Conservation (phyloP, 2,113 vertebrate species). For the Podilymbus podiceps region DNA sequence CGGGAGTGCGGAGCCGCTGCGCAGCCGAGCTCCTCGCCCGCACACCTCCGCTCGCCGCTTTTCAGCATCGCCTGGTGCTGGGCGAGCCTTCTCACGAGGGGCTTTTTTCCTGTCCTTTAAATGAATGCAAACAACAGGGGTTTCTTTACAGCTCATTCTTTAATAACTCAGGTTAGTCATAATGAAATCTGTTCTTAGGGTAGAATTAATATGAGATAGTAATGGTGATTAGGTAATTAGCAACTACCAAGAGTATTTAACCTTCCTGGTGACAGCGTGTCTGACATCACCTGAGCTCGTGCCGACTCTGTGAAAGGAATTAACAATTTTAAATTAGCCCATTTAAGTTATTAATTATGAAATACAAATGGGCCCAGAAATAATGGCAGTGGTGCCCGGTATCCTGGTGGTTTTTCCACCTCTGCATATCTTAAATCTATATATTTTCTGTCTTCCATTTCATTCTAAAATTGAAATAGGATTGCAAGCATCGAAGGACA, state of each 20-base stretch:
- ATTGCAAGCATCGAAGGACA: neutral
- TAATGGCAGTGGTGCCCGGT: neutral
- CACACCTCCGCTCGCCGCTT: neutral
- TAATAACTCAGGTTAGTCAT: constrained; percentile 54
- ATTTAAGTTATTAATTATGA: constrained; percentile 75
- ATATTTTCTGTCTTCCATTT: neutral
- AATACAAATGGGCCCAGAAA: constrained; percentile 44
- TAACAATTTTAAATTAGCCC: constrained; percentile 73
- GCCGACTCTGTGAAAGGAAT: constrained; percentile 71
- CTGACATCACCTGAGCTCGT: constrained; percentile 72
- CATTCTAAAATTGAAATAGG: neutral
- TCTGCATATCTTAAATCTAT: constrained; percentile 33
- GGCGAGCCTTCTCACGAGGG: neutral
- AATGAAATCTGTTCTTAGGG: constrained; percentile 59
- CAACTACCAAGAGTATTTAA: constrained; percentile 76
- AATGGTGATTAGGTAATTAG: constrained; percentile 82
- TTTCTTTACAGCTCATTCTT: constrained; percentile 25
- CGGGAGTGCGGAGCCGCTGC: neutral
- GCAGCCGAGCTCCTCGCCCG: neutral
- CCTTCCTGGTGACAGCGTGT: constrained; percentile 71
- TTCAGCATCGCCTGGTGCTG: neutral
- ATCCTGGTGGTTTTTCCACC: constrained; percentile 11
- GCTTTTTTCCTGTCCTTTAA: neutral
- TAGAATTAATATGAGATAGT: constrained; percentile 72
- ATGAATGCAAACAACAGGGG: constrained; percentile 38